phyloP scores from a whole-genome alignment of 2,797 vertebrate genomes.

The Harpagifer antarcticus region DNA sequence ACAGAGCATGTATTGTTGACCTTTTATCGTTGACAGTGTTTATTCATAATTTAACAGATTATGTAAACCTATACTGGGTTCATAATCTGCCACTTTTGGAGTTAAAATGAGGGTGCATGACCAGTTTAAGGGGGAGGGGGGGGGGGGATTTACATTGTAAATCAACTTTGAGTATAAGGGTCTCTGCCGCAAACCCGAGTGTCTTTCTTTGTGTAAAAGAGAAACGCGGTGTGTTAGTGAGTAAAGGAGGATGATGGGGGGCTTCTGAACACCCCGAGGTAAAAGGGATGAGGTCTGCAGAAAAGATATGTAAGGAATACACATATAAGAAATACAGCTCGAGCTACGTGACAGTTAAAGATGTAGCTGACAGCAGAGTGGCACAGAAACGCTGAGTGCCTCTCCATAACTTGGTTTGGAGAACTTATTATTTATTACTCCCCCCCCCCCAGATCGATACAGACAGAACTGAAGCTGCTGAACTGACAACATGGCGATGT shows the following conservation, averaged over 20 bases:
- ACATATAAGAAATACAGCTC: conserved; percentile 22
- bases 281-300: conserved; percentile 62
- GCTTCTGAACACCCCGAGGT: conserved; percentile 52
- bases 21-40: background rate
- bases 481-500: conserved; percentile 58
- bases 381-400: conserved; percentile 22
- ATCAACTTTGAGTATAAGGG: too few relatives aligned
- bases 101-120: background rate
- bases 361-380: conserved; percentile 41
- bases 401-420: conserved; percentile 37
- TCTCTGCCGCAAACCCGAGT: background rate
- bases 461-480: conserved; percentile 48
- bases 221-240: conserved; percentile 51
- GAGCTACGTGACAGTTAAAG: conserved; percentile 38
- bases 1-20: conserved; percentile 14
- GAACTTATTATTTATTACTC: conserved; percentile 45
- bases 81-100: conserved; percentile 22
- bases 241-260: conserved; percentile 46
- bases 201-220: conserved; percentile 21
- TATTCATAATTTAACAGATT: conserved; percentile 31
- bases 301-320: conserved; percentile 34
- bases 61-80: conserved; percentile 23
- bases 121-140: background rate
- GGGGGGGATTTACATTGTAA: background rate
- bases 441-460: conserved; percentile 50